Percentiles rank a stretch among this genome's conserved stretches.
These are phyloP conservation scores for Bos taurus DNA, from an alignment of 2,113 vertebrate genomes.

Conservation along the genomic window DNA sequence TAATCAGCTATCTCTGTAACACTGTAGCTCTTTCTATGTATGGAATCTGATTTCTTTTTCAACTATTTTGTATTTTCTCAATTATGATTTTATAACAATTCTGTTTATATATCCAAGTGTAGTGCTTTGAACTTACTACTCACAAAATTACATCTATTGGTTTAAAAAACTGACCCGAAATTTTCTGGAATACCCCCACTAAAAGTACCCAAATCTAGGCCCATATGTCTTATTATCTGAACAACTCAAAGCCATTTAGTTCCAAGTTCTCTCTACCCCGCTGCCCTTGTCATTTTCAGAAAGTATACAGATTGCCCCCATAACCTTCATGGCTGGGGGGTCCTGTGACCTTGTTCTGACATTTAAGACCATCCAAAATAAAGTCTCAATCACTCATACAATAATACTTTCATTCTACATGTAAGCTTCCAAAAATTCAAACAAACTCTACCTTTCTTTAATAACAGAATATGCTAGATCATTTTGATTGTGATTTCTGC, in stretches of 20 bases:
- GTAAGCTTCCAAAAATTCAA: background rate
- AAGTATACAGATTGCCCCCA: background rate
- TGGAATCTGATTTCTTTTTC: background rate
- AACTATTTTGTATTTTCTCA: background rate
- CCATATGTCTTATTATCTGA: background rate
- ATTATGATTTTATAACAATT: background rate
- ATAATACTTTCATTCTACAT: background rate
- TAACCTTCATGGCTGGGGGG: background rate
- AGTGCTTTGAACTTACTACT: background rate
- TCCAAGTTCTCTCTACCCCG: background rate
- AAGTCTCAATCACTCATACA: background rate
- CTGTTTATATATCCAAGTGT: background rate
- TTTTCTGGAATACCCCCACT: background rate
- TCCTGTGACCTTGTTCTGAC: background rate
- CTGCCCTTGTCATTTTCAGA: background rate
- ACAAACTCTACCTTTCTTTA: background rate
- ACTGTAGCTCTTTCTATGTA: background rate
- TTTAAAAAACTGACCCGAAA: background rate
- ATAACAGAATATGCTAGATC: background rate
- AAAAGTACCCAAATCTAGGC: background rate
- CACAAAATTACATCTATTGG: background rate
- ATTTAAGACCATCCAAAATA: background rate
- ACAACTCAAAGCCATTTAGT: background rate
- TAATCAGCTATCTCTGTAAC: background rate
- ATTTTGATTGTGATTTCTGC: background rate